These are phyloP conservation scores for Pyrochroa serraticornis DNA, from an alignment of 2,888 invertebrate genomes.

Conservation along the genomic window DNA sequence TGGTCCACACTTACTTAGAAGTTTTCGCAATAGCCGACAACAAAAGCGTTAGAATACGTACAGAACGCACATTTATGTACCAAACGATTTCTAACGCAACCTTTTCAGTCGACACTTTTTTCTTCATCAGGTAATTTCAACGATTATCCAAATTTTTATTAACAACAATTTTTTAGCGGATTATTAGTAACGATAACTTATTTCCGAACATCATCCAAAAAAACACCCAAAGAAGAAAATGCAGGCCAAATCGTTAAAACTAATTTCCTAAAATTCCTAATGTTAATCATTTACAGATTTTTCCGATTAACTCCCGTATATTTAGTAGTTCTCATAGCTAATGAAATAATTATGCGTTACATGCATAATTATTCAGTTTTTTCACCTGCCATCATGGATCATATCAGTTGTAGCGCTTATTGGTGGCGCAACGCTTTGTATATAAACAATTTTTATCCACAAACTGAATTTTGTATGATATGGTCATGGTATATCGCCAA, in stretches of 20 bases:
- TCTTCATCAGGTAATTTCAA: slow-evolving; percentile 74
- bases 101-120: slow-evolving; percentile 86
- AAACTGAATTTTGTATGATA: slow-evolving; percentile 78
- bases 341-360: slow-evolving; percentile 74
- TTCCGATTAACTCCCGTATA: slow-evolving; percentile 82
- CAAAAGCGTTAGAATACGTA: slow-evolving; percentile 73
- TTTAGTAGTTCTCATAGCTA: slow-evolving; percentile 76
- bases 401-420: slow-evolving; percentile 74
- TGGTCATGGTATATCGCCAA: slow-evolving; percentile 87
- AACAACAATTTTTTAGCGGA: slow-evolving; percentile 61
- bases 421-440: slow-evolving; percentile 89
- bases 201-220: slow-evolving; percentile 68
- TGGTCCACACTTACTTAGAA: slow-evolving; percentile 84
- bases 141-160: neutral
- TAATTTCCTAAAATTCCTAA: slow-evolving; percentile 55
- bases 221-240: slow-evolving; percentile 49
- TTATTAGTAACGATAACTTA: slow-evolving; percentile 75
- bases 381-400: slow-evolving; percentile 72
- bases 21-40: slow-evolving; percentile 79
- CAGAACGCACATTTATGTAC: slow-evolving; percentile 77
- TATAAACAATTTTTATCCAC: slow-evolving; percentile 80
- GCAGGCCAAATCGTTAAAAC: slow-evolving; percentile 57
- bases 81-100: slow-evolving; percentile 86
- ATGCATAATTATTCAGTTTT: slow-evolving; percentile 75
- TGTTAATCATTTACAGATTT: slow-evolving; percentile 68